These are phyloP conservation scores for Etheostoma cragini DNA, from an alignment of 2,113 vertebrate species.

Conservation along the genomic window DNA sequence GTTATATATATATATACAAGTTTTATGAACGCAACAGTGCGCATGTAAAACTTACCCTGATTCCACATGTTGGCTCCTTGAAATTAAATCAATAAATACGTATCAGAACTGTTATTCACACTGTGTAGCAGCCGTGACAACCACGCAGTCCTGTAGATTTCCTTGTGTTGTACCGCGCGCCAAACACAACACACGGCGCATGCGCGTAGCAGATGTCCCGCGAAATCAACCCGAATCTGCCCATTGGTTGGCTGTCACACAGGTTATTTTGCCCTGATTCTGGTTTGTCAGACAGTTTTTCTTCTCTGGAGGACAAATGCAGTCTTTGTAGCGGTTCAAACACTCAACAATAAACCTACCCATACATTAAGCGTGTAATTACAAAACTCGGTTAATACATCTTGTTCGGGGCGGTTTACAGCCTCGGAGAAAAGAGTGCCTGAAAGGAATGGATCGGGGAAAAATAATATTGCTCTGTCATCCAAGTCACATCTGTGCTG, in stretches of 20 bases:
- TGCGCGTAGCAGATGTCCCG: constrained; percentile 71
- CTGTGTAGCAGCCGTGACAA: accelerated
- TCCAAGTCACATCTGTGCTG: background rate
- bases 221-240: constrained; percentile 57
- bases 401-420: accelerated
- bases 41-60: constrained; percentile 70
- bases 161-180: constrained; percentile 62
- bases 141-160: background rate
- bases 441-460: background rate
- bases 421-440: background rate
- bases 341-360: accelerated
- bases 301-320: accelerated
- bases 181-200: constrained; percentile 54
- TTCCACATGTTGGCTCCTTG: constrained; percentile 74
- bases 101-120: background rate
- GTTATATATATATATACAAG: too few relatives aligned
- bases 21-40: background rate
- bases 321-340: accelerated
- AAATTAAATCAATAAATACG: background rate
- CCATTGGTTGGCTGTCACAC: too few relatives aligned
- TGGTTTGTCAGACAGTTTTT: background rate
- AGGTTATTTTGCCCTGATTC: accelerated
- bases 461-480: too few relatives aligned
- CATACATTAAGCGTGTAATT: accelerated
- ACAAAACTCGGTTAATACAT: background rate